phyloP scores from a whole-genome alignment of 2,888 invertebrate genomes.

The Gnatocerus cornutus region DNA sequence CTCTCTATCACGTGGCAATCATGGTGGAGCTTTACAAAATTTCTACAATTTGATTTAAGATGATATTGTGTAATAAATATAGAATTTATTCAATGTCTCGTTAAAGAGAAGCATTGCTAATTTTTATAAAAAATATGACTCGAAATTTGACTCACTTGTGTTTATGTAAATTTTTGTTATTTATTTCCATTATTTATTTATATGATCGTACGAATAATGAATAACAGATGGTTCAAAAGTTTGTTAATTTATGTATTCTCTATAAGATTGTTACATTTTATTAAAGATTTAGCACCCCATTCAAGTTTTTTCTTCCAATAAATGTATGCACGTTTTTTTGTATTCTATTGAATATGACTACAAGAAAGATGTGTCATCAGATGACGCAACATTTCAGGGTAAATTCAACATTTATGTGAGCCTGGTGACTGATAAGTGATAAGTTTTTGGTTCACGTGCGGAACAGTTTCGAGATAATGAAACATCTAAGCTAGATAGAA shows the following conservation, averaged over 20 bases:
- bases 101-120: not conserved
- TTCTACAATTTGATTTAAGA: conserved; percentile 6
- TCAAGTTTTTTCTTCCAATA: conserved; percentile 7
- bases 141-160: not conserved
- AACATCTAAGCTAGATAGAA: no score
- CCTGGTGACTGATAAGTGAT: no score
- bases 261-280: conserved; percentile 31
- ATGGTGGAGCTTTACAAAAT: conserved; percentile 27
- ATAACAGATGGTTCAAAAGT: not conserved
- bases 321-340: not conserved
- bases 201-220: not conserved
- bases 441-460: no score
- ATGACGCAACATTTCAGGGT: no score
- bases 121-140: not conserved
- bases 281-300: conserved; percentile 22
- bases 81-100: conserved; percentile 8
- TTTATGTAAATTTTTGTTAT: conserved; percentile 30
- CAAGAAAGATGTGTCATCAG: no score
- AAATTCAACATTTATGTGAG: no score
- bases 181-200: conserved; percentile 37
- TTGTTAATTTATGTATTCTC: conserved; percentile 29
- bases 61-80: conserved; percentile 12
- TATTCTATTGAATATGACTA: no score
- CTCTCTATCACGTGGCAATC: conserved; percentile 23
- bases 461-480: no score